Evolutionary conservation across 2,113 vertebrate species (phyloP), one percentile per base, ranked within the genome.

Genomic region (Acinonyx jubatus): DNA sequence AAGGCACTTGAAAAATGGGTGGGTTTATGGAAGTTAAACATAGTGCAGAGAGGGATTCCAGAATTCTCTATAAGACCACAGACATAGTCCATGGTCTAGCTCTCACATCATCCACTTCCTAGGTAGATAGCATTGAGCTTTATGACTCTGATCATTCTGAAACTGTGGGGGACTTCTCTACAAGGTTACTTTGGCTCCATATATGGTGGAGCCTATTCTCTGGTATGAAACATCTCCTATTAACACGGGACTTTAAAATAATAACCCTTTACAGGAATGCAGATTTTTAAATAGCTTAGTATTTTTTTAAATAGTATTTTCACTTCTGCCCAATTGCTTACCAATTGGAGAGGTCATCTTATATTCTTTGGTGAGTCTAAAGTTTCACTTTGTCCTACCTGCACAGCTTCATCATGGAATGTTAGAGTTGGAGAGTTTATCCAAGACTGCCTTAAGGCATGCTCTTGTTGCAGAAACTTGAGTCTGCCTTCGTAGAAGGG

Each of bases 291-390:
- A 87, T 68, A 82, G 31, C 19, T 94, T 74, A 45, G 57, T 66
- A 63, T 94, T 96, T 94, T 94, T 61, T 61, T 8, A 61, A 61
- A 61, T 23, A 25, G 41, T 66, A 68, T 94, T 96, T 94, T 73
- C 2, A 57, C 84, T 85, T 71, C 4, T 45, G 6, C 19, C 38
- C 10, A 33, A 33, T 68, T 84, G 69, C 48, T 45, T 27, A 41
- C 48, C 12, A 65, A 25, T 48, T 96, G 50, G 57, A 4, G 25
- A 52, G 88, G 63, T 93, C 45, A 90, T 65, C 7, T 89, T 92
- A 25, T 14, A 50, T 81, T 78, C 63, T 82, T 55, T 36, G 25
- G 68, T 71, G 76, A 89, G 27, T 91, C 86, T 83, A 78, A 95
- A 15, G 18, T 69, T 80, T 81, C 50, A 74, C 27, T 80, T 89